Evolutionary conservation across 2,797 vertebrate genomes (phyloP), one percentile per base, ranked within the genome.

Genomic region (Denticeps clupeoides): DNA sequence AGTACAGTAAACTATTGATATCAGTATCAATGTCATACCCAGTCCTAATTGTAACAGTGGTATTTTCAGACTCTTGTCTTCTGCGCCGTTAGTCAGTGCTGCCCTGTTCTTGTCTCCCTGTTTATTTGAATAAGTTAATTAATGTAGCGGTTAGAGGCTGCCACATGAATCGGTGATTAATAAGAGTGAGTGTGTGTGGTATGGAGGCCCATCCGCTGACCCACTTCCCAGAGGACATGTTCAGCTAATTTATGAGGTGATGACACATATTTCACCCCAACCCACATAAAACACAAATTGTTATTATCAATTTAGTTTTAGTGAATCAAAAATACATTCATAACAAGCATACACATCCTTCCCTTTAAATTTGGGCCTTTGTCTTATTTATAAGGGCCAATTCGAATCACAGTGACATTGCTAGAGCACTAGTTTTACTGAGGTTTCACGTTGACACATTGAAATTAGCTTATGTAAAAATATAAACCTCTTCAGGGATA

Each of bases 51-150:
- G n/a, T n/a, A n/a, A n/a, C n/a, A n/a, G n/a, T n/a, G n/a, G n/a
- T n/a, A 49, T 13, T 43, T 28, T 33, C 49, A 19, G 42, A 25
- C 22, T 33, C 33, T 35, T 45, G 26, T 38, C 32, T n/a, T n/a
- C n/a, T 19, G 11, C 10, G 64, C 15, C 19, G 24, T 22, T 40
- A 19, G 37, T 49, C 43, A 35, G 18, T 11, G 28, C 32, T 23
- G 25, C 41, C 23, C 26, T 12, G 45, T 55, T 48, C 44, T 47
- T 21, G 45, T 31, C 47, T 41, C 12, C 27, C 41, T 65, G 58
- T 68, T 65, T 68, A 63, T 65, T 60, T 65, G 48, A 68, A 15
- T 45, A 50, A 44, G 55, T 35, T 54, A 60, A 55, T 58, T 44
- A 66, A 61, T 47, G 32, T 41, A 4, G 21, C 32, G 43, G 42